phyloP scores from a whole-genome alignment of 1,140 invertebrate genomes.

The Ephestia elutella region DNA sequence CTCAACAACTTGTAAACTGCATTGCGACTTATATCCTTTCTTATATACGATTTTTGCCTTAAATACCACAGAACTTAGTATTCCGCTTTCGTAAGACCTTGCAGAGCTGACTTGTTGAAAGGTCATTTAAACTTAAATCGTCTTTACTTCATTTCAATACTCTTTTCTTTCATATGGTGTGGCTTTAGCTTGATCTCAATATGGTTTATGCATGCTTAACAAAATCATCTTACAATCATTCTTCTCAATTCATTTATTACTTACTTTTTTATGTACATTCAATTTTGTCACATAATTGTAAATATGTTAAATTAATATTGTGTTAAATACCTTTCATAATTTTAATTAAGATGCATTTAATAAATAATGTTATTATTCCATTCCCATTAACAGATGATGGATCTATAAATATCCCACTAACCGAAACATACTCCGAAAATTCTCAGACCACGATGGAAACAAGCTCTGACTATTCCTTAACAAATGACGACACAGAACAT shows the following conservation, averaged over 20 bases:
- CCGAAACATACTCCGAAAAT: slow-evolving; percentile 51
- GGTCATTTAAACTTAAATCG: slow-evolving; percentile 18
- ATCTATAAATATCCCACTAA: slow-evolving; percentile 67
- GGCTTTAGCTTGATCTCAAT: background rate
- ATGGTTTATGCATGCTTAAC: background rate
- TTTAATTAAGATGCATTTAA: slow-evolving; percentile 6
- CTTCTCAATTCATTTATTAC: background rate
- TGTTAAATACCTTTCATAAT: background rate
- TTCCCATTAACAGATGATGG: slow-evolving; percentile 71
- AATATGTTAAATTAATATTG: background rate
- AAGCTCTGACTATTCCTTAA: slow-evolving; percentile 21
- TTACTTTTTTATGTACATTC: background rate
- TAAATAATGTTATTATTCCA: slow-evolving; percentile 47
- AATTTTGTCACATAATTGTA: background rate
- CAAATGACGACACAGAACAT: background rate
- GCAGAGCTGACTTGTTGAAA: background rate
- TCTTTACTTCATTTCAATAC: slow-evolving; percentile 9
- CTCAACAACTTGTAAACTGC: background rate
- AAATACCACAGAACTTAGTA: slow-evolving; percentile 6
- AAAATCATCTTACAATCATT: background rate
- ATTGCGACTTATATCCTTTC: slow-evolving; percentile 20
- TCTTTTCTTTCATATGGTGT: slow-evolving; percentile 13
- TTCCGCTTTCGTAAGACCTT: background rate
- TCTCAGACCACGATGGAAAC: slow-evolving; percentile 34
- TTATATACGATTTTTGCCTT: slow-evolving; percentile 21